Base-by-base conservation (phyloP, 1,140 invertebrate species). In the Caenorhabditis latens region DNA sequence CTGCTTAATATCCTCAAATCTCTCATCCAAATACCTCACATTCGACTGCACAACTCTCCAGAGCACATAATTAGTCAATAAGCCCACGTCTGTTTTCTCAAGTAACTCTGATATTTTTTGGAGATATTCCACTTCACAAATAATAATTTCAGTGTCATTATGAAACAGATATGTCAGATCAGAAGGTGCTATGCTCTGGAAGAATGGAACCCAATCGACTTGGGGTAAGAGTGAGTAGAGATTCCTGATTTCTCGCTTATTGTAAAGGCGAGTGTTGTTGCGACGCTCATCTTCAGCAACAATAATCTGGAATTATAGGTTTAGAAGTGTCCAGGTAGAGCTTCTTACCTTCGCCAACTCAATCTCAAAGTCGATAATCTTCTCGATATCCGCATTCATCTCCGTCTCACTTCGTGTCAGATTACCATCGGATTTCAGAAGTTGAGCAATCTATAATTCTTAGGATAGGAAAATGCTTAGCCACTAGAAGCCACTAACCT, bases 1-100 rank as follows among this genome's bases (percentile, higher is more conserved):
- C 84, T 89, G 89, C 32, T 87, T 87, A 21, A 90, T 90, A 63
- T 90, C 89, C 43, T 90, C 89, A 43, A 90, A 90, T 85, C 89
- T 48, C 19, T 89, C 88, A 87, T 90, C 89, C n/a, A 90, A 75
- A 43, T 87, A 84, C 19, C 86, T 85, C 2, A 86, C 83, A 19
- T 75, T 86, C 5, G 88, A 83, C 50, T 90, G 85, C 2, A 90
- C 86, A 46, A 90, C 63, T 48, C 89, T 43, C 89, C 89, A 90
- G 19, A 90, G 16, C 8, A 90, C 84, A 65, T 90, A 90, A 63
- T 90, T 89, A 32, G 84, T 83, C 43, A 89, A 16, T 9, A 89
- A 42, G 2, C 63, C 42, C 16, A 55, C 43, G 32, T 90, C 86
- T 50, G 89, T 90, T 16, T 63, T 48, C 40, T 79, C 32, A 16